Evolutionary conservation across 2,113 vertebrate genomes (phyloP).

Genomic region (Cochlearius cochlearius): DNA sequence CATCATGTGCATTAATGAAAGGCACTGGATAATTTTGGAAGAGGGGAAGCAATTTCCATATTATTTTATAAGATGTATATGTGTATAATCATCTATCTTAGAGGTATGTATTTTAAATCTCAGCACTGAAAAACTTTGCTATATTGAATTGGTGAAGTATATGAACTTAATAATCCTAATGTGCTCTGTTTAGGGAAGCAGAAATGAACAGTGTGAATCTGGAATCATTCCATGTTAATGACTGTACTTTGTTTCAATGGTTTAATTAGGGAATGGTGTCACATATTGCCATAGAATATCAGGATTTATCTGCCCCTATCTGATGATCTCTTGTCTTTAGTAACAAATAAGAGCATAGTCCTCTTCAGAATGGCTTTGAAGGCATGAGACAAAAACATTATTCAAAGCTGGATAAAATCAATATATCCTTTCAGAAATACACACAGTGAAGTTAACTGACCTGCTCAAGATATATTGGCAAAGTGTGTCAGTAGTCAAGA

Average conservation of each 20-base stretch:
- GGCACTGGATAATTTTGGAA: slow-evolving; percentile 76
- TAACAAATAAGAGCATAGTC: background rate
- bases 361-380: background rate
- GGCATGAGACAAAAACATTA: background rate
- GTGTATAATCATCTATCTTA: background rate
- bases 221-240: background rate
- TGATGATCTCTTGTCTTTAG: background rate
- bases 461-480: background rate
- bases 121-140: background rate
- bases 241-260: background rate
- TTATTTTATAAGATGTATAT: background rate
- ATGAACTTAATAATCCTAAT: background rate
- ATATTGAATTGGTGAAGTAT: background rate
- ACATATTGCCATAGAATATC: background rate
- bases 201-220: background rate
- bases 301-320: background rate
- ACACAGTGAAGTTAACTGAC: background rate
- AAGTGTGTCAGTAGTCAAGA: background rate
- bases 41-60: slow-evolving; percentile 58
- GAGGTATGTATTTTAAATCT: background rate
- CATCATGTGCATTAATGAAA: slow-evolving; percentile 67
- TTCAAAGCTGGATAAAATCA: background rate
- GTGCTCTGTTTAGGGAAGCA: background rate
- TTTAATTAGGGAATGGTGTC: background rate
- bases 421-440: background rate